phyloP scores from a whole-genome alignment of 2,113 vertebrate genomes.

The Spheniscus mendiculus region DNA sequence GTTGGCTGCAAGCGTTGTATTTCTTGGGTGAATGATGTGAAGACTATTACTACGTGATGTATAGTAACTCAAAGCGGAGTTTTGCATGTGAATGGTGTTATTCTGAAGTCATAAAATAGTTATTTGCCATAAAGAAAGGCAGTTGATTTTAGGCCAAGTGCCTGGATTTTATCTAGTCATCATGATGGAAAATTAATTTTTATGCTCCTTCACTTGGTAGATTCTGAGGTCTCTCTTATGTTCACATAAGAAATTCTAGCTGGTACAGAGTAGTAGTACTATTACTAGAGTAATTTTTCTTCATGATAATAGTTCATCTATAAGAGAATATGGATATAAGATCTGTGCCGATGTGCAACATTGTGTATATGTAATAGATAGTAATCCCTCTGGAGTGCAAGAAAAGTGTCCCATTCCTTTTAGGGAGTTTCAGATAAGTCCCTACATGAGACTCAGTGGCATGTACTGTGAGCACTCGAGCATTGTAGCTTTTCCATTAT shows the following conservation, averaged over 20 bases:
- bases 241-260: background rate
- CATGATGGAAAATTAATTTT: background rate
- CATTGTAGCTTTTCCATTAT: background rate
- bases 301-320: background rate
- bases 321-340: background rate
- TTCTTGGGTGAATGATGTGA: background rate
- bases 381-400: background rate
- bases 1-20: background rate
- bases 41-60: background rate
- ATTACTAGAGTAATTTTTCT: background rate
- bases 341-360: background rate
- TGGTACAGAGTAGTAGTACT: background rate
- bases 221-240: background rate
- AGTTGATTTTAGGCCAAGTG: background rate
- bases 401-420: background rate
- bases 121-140: background rate
- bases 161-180: background rate
- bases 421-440: background rate
- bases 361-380: background rate
- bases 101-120: background rate
- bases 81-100: background rate
- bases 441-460: background rate
- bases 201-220: background rate
- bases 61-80: background rate
- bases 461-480: background rate